Evolutionary conservation across 1,140 invertebrate genomes (phyloP).

Genomic region (Lepidurus arcticus): DNA sequence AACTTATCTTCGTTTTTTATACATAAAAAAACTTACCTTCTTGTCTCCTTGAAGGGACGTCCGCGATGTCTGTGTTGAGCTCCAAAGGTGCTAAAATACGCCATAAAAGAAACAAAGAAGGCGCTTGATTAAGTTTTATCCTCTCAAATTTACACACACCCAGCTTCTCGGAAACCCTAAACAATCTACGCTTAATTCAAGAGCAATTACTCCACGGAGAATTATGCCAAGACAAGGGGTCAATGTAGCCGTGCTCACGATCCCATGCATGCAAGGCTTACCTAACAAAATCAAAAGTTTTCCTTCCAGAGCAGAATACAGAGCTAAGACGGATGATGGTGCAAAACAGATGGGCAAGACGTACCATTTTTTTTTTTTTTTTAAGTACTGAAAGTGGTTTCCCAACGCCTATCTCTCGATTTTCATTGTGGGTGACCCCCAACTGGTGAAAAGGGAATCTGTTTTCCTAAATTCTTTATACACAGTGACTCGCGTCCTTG

Average conservation of each 20-base stretch:
- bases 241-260: not conserved
- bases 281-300: not conserved
- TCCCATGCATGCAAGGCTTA: not conserved
- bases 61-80: not conserved
- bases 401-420: not conserved
- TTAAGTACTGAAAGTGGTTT: not conserved
- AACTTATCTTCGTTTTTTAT: not conserved
- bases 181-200: not conserved
- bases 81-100: not conserved
- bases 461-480: not conserved
- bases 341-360: not conserved
- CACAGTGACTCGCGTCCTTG: conserved; percentile 7
- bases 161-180: not conserved
- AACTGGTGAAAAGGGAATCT: not conserved
- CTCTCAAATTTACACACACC: not conserved
- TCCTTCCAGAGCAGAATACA: not conserved
- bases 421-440: not conserved
- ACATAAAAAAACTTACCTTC: not conserved
- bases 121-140: not conserved
- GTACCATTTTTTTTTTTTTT: not conserved
- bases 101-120: not conserved
- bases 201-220: not conserved
- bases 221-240: not conserved
- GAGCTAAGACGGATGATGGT: not conserved
- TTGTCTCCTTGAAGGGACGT: not conserved